Percentiles rank a stretch among this genome's conserved stretches.
phyloP scores from a whole-genome alignment of 64 coral and sea anemone species.

The Hydrozoanthus tunicans region DNA sequence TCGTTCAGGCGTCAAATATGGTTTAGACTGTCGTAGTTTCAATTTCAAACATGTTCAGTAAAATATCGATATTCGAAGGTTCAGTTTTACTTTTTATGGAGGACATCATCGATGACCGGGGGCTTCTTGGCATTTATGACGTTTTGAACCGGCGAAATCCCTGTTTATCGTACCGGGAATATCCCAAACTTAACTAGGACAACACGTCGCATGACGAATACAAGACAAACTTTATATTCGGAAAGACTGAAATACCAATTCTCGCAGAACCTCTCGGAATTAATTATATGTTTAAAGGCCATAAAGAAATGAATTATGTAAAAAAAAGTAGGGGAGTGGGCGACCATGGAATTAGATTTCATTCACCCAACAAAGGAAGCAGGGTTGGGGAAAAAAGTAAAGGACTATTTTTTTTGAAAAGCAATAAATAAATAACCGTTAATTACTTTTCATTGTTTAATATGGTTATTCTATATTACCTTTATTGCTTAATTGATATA shows the following conservation, averaged over 20 bases:
- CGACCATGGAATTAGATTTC: no score
- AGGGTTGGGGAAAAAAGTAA: no score
- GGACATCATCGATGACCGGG: neutral
- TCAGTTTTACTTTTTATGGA: neutral
- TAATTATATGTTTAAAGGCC: no score
- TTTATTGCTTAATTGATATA: no score
- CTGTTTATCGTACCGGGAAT: neutral
- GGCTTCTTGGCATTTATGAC: neutral
- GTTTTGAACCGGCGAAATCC: neutral
- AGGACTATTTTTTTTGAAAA: no score
- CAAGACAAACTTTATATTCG: neutral
- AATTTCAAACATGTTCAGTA: neutral
- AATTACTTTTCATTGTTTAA: no score
- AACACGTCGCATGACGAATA: neutral
- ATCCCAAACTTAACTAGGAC: neutral
- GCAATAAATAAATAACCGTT: no score
- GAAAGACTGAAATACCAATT: neutral
- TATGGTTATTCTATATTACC: no score
- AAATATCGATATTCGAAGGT: neutral
- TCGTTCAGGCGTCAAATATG: neutral
- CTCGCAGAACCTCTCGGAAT: neutral
- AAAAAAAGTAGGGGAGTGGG: no score
- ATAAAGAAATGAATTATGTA: no score
- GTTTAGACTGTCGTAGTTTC: neutral
- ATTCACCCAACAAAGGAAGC: no score